Evolutionary conservation across 1,140 invertebrate species (phyloP).

Genomic region (Pseudoatta argentina): DNA sequence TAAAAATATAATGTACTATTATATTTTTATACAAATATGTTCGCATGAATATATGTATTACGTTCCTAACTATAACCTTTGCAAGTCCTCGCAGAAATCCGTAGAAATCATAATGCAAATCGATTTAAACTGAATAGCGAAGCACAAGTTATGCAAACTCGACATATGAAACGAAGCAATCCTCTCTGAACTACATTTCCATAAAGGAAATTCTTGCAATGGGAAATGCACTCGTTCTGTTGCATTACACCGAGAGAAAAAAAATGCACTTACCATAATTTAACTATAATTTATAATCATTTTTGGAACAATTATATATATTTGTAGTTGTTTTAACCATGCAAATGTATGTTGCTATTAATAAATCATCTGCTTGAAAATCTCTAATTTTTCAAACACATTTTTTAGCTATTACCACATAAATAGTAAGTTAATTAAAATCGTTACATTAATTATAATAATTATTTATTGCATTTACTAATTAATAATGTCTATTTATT

Average conservation of each 20-base stretch:
- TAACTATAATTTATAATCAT: no score
- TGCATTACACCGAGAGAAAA: conserved; percentile 25
- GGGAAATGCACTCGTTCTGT: not conserved
- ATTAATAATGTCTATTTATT: no score
- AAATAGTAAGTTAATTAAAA: no score
- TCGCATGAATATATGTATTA: not conserved
- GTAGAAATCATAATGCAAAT: not conserved
- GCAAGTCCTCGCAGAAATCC: not conserved
- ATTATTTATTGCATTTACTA: no score
- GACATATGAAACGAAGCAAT: not conserved
- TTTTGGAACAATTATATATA: no score
- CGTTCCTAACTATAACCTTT: not conserved
- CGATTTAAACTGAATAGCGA: not conserved
- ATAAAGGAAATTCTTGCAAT: conserved; percentile 50
- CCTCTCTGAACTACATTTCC: conserved; percentile 46
- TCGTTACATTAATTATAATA: no score
- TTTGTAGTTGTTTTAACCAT: no score
- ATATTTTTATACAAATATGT: not conserved
- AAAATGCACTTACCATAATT: no score
- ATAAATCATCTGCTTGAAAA: no score
- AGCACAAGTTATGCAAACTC: conserved; percentile 8
- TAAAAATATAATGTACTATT: not conserved
- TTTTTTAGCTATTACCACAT: no score
- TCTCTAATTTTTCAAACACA: no score
- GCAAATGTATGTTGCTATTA: no score